These are phyloP conservation scores for Sycophaga agraensis DNA, from an alignment of 1,140 invertebrate species.

Conservation along the genomic window DNA sequence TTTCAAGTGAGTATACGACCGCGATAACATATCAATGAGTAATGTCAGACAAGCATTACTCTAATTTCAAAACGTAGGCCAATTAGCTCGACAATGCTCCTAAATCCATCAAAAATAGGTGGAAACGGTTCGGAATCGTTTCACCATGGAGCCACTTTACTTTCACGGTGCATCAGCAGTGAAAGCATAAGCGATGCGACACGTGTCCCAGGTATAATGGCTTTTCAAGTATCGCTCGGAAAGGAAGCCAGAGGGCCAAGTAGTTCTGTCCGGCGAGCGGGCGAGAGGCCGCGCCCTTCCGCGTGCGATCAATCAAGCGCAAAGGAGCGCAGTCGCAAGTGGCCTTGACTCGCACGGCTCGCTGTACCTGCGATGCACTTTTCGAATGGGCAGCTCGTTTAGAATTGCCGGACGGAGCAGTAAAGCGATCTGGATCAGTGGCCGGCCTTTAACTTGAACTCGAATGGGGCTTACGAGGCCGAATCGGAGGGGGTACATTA, in stretches of 20 bases:
- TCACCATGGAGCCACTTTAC: neutral
- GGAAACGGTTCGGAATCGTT: neutral
- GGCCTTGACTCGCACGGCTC: neutral
- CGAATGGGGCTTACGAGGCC: too few species aligned
- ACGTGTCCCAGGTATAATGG: neutral
- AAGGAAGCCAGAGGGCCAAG: neutral
- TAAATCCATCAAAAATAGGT: neutral
- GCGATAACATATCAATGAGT: too few species aligned
- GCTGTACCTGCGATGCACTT: neutral
- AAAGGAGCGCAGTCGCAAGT: neutral
- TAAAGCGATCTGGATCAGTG: neutral
- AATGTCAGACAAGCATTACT: too few species aligned
- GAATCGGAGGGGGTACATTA: too few species aligned
- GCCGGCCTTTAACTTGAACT: neutral
- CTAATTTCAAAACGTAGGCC: neutral
- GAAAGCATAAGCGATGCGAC: slow-evolving; percentile 6
- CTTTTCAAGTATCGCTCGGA: neutral
- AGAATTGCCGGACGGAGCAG: neutral
- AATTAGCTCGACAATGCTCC: too few species aligned
- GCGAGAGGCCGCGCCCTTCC: neutral
- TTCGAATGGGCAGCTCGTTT: neutral
- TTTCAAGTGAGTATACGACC: neutral
- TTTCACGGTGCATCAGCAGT: slow-evolving; percentile 3
- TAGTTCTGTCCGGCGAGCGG: too few species aligned
- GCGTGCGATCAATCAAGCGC: neutral